These are phyloP conservation scores for Andrena cerasifolii DNA, from an alignment of 1,140 invertebrate genomes.

Conservation along the genomic window DNA sequence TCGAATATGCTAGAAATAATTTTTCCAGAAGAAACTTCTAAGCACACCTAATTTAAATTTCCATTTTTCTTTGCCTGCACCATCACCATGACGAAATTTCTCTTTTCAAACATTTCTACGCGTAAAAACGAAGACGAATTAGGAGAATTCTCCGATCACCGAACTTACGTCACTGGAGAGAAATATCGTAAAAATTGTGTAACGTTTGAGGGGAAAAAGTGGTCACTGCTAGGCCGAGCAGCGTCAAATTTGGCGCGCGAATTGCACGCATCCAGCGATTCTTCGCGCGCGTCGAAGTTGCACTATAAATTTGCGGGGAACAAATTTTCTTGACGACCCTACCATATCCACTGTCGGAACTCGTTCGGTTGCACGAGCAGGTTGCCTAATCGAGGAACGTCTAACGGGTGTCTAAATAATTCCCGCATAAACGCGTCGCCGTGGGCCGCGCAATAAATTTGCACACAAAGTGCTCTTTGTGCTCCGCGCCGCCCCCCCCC, in stretches of 20 bases:
- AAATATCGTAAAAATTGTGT: no score
- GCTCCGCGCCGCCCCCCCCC: slow-evolving; percentile 6
- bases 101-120: no score
- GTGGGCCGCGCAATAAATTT: slow-evolving; percentile 52
- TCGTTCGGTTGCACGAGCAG: slow-evolving; percentile 11
- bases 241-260: background rate
- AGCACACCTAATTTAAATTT: no score
- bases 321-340: slow-evolving; percentile 29
- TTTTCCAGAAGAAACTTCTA: no score
- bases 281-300: background rate
- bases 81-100: no score
- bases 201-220: no score
- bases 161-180: no score
- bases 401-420: slow-evolving; percentile 58
- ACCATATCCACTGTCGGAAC: slow-evolving; percentile 10
- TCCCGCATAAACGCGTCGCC: slow-evolving; percentile 25
- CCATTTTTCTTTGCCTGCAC: no score
- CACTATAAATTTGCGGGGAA: background rate
- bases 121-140: no score
- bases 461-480: slow-evolving; percentile 60
- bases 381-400: slow-evolving; percentile 47
- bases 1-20: no score
- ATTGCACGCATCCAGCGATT: background rate
- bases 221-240: no score
- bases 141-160: no score